phyloP scores from a whole-genome alignment of 2,113 vertebrate species.

The Sisor rabdophorus region DNA sequence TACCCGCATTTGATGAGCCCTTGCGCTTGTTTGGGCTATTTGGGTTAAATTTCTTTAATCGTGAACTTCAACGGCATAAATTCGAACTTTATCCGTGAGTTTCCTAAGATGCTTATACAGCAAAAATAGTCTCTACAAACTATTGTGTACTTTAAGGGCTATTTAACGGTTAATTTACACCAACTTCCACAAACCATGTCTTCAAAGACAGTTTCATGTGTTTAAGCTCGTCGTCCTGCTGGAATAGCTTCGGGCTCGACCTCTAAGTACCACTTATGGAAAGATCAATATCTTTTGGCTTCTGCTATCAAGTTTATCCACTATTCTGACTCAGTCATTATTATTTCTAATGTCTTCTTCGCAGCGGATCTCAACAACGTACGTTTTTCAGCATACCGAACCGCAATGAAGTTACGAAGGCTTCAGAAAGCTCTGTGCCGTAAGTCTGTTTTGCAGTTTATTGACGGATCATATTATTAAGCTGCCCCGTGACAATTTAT shows the following conservation, averaged over 20 bases:
- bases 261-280: neutral
- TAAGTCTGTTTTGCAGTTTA: slow-evolving; percentile 68
- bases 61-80: too few species aligned
- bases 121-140: too few species aligned
- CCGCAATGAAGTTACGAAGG: slow-evolving; percentile 95
- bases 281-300: neutral
- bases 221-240: neutral
- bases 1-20: too few species aligned
- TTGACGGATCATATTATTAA: neutral
- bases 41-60: too few species aligned
- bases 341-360: slow-evolving; percentile 14
- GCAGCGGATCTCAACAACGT: slow-evolving; percentile 96
- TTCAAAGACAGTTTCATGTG: neutral
- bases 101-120: too few species aligned
- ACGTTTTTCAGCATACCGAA: slow-evolving; percentile 94
- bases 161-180: neutral
- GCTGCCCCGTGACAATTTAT: neutral
- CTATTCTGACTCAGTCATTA: neutral
- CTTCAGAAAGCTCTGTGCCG: slow-evolving; percentile 97
- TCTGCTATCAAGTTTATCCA: neutral
- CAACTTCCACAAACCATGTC: neutral
- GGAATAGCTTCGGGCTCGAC: neutral
- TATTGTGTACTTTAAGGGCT: neutral
- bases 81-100: too few species aligned
- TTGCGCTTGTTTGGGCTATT: too few species aligned